Conservation (phyloP, 2,113 vertebrate species). For the Prolemur simus region DNA sequence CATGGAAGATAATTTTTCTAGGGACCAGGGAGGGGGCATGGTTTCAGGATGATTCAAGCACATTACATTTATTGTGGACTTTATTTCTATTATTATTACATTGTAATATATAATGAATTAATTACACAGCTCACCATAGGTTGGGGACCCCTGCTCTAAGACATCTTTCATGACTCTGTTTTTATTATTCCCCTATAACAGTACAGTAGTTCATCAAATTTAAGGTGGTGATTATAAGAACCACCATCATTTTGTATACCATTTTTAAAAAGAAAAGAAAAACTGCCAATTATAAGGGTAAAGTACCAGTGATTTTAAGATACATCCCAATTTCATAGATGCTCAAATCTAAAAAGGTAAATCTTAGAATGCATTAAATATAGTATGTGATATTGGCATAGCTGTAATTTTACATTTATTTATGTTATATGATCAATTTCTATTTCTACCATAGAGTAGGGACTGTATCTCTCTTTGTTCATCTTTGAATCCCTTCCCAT, state of each 20-base stretch:
- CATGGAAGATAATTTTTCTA: no score
- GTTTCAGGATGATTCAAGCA: no score
- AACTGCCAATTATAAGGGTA: background rate
- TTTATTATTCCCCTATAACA: background rate
- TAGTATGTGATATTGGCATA: background rate
- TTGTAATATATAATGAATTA: no score
- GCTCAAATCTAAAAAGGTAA: background rate
- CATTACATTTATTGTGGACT: no score
- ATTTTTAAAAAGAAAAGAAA: background rate
- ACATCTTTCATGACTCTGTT: background rate
- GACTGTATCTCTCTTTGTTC: background rate
- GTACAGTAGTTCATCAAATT: background rate
- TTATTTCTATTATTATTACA: no score
- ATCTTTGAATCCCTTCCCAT: background rate
- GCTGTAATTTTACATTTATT: background rate
- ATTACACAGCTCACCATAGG: no score
- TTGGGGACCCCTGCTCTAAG: background rate
- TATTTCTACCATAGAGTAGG: background rate
- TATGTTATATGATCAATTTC: background rate
- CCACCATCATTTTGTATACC: background rate
- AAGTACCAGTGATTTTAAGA: background rate
- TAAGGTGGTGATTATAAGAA: background rate
- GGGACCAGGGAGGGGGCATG: no score
- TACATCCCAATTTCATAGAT: background rate
- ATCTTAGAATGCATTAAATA: background rate